These are phyloP conservation scores for Hypercompe scribonia DNA, from an alignment of 2,888 invertebrate genomes.

Conservation along the genomic window DNA sequence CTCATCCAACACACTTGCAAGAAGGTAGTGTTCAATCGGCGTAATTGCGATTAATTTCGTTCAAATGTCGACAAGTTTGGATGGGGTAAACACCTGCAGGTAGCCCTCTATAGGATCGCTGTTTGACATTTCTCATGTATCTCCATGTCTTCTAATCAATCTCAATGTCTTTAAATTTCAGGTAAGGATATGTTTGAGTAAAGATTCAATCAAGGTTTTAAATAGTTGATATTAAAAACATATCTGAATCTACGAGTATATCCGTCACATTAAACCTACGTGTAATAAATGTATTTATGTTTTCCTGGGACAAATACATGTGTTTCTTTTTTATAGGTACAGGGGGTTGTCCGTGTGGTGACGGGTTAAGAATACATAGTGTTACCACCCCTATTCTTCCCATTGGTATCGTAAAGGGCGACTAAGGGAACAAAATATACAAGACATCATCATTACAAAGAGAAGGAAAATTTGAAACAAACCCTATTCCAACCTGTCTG, in stretches of 20 bases:
- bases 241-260: not conserved
- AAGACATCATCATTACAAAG: no score
- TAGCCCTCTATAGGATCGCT: conserved; percentile 50
- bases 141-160: no score
- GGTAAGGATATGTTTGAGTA: conserved; percentile 37
- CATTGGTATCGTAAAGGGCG: no score
- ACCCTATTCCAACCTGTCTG: no score
- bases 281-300: not conserved
- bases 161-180: conserved; percentile 34
- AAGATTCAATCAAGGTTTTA: conserved; percentile 34
- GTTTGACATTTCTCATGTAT: conserved; percentile 59
- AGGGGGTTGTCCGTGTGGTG: no score
- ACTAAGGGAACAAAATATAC: no score
- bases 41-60: conserved; percentile 54
- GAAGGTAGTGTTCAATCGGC: conserved; percentile 44
- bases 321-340: no score
- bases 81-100: conserved; percentile 58
- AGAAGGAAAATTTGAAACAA: no score
- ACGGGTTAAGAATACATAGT: no score
- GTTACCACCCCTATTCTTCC: no score
- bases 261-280: no score
- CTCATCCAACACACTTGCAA: conserved; percentile 14
- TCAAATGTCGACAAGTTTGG: conserved; percentile 58
- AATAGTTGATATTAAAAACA: not conserved
- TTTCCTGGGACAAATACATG: not conserved